Evolutionary conservation across 2,888 invertebrate species (phyloP).

Genomic region (Cyclophora albipunctata): DNA sequence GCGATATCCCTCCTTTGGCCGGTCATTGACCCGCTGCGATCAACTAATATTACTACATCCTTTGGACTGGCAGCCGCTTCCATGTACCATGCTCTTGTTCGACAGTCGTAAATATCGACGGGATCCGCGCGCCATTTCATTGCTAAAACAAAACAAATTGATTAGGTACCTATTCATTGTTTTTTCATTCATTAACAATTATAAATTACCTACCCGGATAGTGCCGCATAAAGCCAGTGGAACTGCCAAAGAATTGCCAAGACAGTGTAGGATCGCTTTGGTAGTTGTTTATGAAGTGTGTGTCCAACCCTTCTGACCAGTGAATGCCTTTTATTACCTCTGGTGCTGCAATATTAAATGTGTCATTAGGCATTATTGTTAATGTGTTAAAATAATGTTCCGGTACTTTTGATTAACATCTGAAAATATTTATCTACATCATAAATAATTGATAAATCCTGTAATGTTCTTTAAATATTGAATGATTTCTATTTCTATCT

Average conservation of each 20-base stretch:
- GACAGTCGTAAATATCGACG: slow-evolving; percentile 95
- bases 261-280: slow-evolving; percentile 90
- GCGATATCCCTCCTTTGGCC: slow-evolving; percentile 93
- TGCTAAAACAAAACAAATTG: slow-evolving; percentile 56
- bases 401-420: no score
- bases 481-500: no score
- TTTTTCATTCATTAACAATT: background rate
- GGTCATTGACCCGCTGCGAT: slow-evolving; percentile 94
- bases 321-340: slow-evolving; percentile 93
- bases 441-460: no score
- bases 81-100: slow-evolving; percentile 96
- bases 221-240: slow-evolving; percentile 97
- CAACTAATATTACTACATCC: slow-evolving; percentile 90
- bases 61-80: slow-evolving; percentile 98
- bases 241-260: slow-evolving; percentile 99
- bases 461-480: no score
- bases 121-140: slow-evolving; percentile 87
- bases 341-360: slow-evolving; percentile 69
- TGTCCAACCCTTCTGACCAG: slow-evolving; percentile 96
- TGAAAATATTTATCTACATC: no score
- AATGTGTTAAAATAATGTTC: no score
- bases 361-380: no score
- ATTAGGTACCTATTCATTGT: background rate
- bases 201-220: slow-evolving; percentile 83
- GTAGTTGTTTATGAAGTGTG: slow-evolving; percentile 90